Conservation (phyloP, 2,888 invertebrate genomes). For the Vandiemenella viatica region DNA sequence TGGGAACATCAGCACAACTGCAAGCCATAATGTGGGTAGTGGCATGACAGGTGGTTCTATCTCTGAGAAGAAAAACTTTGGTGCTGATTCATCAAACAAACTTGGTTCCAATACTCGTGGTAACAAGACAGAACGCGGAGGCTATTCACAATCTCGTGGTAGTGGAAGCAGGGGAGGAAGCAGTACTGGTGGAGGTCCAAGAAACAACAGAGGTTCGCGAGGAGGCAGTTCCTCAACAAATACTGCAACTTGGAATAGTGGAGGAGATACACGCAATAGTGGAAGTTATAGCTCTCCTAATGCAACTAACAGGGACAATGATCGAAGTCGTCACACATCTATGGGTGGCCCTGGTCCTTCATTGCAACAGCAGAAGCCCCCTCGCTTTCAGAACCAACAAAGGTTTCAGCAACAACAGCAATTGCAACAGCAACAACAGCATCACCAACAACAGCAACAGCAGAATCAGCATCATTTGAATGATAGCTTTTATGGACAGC, state of each 20-base stretch:
- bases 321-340: conserved; percentile 2
- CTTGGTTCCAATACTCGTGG: not conserved
- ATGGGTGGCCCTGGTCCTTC: not conserved
- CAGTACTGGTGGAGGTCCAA: conserved; percentile 5
- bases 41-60: not conserved
- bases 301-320: conserved; percentile 6
- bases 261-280: not conserved
- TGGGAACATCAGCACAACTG: too few relatives aligned
- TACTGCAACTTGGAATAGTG: not conserved
- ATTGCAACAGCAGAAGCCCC: conserved; percentile 14
- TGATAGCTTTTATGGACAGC: conserved; percentile 6
- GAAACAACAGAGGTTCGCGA: not conserved
- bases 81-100: not conserved
- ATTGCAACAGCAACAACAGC: conserved; percentile 10
- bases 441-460: conserved; percentile 9
- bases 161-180: conserved; percentile 7
- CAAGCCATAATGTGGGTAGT: not conserved
- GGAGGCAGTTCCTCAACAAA: not conserved
- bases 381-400: conserved; percentile 21
- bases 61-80: not conserved
- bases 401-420: conserved; percentile 16
- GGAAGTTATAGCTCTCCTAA: conserved; percentile 1
- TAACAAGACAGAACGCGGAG: not conserved
- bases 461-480: conserved; percentile 8
- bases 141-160: not conserved